Evolutionary conservation across 2,888 invertebrate species (phyloP).

Genomic region (Ophion ellenae): DNA sequence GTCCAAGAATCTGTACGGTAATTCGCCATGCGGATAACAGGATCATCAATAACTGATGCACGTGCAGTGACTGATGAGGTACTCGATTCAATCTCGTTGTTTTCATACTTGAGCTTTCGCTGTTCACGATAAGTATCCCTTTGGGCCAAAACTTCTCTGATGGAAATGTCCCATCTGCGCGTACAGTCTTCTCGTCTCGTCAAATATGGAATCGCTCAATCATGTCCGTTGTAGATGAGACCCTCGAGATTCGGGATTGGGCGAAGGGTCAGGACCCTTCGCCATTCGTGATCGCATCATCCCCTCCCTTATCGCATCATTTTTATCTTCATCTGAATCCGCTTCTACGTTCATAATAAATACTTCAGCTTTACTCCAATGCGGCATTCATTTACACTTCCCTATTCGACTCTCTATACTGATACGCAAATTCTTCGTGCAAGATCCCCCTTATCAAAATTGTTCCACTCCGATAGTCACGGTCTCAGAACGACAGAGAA

Average conservation of each 20-base stretch:
- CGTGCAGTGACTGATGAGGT: background rate
- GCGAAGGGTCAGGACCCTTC: background rate
- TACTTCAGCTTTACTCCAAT: background rate
- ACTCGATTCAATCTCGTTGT: constrained; percentile 14
- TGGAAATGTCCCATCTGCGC: background rate
- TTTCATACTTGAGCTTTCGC: background rate
- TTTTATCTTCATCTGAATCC: constrained; percentile 13
- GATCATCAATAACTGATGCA: background rate
- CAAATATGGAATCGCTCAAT: constrained; percentile 45
- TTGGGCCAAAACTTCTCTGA: background rate
- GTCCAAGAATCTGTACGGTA: background rate
- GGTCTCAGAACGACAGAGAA: background rate
- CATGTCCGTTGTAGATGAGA: constrained; percentile 27
- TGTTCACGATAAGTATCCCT: constrained; percentile 24
- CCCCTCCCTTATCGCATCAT: background rate
- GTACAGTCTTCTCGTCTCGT: constrained; percentile 16
- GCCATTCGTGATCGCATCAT: constrained; percentile 16
- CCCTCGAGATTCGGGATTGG: background rate
- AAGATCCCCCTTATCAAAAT: constrained; percentile 21
- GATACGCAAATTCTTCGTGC: background rate
- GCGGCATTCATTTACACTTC: constrained; percentile 19
- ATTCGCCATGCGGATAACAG: background rate
- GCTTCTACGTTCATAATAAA: background rate
- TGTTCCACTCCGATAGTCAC: constrained; percentile 24
- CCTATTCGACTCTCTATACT: background rate